These are phyloP conservation scores for Melanotaenia maccullochi DNA, from an alignment of 2,797 vertebrate species.

Conservation along the genomic window DNA sequence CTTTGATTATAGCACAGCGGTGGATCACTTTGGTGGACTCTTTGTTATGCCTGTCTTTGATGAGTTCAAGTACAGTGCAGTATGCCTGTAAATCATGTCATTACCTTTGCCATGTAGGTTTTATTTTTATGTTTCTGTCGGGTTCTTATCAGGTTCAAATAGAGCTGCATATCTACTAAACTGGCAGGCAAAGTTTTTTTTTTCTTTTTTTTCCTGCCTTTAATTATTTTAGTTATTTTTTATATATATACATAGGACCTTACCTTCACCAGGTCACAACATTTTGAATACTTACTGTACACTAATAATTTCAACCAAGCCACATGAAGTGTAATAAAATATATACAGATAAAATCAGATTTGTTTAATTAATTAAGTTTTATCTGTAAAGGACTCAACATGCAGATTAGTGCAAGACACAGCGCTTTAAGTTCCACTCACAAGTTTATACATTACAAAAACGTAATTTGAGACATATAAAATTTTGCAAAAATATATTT, in stretches of 20 bases:
- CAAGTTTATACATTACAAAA: background rate
- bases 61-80: slow-evolving; percentile 16
- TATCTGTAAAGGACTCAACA: background rate
- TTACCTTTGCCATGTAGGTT: background rate
- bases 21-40: slow-evolving; percentile 10
- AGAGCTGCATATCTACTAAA: background rate
- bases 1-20: slow-evolving; percentile 18
- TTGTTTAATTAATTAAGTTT: background rate
- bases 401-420: background rate
- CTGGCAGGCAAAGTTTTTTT: background rate
- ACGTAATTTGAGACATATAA: background rate
- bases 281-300: background rate
- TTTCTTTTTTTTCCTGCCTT: background rate
- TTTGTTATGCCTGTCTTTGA: slow-evolving; percentile 19
- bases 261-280: background rate
- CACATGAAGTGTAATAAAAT: background rate
- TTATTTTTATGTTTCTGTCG: background rate
- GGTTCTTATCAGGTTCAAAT: background rate
- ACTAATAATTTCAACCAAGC: background rate
- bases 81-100: background rate
- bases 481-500: background rate
- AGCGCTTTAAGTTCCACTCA: background rate
- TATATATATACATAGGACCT: background rate
- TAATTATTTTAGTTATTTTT: background rate
- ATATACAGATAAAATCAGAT: background rate